Percentiles rank a stretch among this genome's conserved stretches.
These are phyloP conservation scores for Nyctibius bracteatus DNA, from an alignment of 2,113 vertebrate genomes.

Conservation along the genomic window DNA sequence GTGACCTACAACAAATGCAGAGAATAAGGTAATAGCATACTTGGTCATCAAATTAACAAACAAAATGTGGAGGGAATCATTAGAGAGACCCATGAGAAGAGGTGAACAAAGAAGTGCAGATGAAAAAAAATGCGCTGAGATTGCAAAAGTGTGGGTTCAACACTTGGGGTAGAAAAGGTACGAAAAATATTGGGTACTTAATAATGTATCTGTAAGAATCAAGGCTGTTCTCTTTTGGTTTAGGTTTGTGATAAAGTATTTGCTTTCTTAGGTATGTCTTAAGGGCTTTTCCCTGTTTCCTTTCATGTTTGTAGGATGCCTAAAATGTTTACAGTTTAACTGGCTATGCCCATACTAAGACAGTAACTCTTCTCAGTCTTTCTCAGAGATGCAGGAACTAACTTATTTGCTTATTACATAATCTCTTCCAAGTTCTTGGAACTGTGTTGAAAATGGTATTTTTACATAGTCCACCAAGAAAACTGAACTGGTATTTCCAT, in stretches of 20 bases:
- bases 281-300: not conserved
- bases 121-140: not conserved
- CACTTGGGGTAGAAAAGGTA: not conserved
- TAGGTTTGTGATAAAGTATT: not conserved
- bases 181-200: not conserved
- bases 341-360: not conserved
- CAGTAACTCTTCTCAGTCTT: not conserved
- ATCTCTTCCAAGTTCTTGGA: not conserved
- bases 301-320: not conserved
- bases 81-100: not conserved
- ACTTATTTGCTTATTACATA: not conserved
- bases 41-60: not conserved
- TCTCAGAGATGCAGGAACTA: not conserved
- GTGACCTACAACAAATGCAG: not conserved
- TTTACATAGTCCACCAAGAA: not conserved
- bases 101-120: not conserved
- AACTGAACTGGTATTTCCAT: not conserved
- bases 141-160: not conserved
- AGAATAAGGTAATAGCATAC: not conserved
- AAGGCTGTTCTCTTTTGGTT: not conserved
- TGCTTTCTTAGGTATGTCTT: not conserved
- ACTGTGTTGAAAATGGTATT: not conserved
- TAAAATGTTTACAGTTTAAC: not conserved
- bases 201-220: not conserved
- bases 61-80: not conserved